These are phyloP conservation scores for Chaetodon trifasciatus DNA, from an alignment of 2,797 vertebrate species.

Conservation along the genomic window DNA sequence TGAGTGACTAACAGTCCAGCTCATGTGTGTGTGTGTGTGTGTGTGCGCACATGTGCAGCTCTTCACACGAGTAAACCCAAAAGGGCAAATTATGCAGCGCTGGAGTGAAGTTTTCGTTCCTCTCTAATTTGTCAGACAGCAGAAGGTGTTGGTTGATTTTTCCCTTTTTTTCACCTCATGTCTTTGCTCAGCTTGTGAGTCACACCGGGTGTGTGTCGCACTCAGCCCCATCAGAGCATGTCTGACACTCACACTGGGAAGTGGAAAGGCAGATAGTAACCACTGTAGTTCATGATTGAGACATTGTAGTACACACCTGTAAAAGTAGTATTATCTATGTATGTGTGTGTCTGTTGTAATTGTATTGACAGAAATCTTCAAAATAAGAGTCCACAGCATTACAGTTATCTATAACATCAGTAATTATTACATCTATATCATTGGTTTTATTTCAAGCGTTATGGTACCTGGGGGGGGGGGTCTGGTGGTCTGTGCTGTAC, in stretches of 20 bases:
- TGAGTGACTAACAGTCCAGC: constrained; percentile 39
- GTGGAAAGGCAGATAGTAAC: not conserved
- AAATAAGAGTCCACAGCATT: not conserved
- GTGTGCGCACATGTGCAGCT: not conserved
- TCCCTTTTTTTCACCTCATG: not conserved
- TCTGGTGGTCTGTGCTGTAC: constrained; percentile 1
- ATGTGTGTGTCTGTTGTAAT: not conserved
- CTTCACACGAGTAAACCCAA: not conserved
- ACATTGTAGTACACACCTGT: not conserved
- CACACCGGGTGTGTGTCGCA: not conserved
- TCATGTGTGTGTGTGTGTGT: not conserved
- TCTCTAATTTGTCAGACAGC: not conserved
- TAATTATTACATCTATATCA: not conserved
- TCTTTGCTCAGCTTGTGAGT: constrained; percentile 15
- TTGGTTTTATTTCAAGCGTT: constrained; percentile 21
- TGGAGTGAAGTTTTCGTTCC: not conserved
- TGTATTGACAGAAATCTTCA: not conserved
- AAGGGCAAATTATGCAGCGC: not conserved
- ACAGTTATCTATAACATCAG: not conserved
- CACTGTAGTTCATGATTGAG: not conserved
- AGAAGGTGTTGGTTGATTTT: not conserved
- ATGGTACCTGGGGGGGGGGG: constrained; percentile 3
- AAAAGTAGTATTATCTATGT: not conserved
- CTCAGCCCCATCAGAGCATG: not conserved
- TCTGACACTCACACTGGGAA: not conserved